phyloP scores from a whole-genome alignment of 1,140 invertebrate species.

The Sinonovacula constricta region DNA sequence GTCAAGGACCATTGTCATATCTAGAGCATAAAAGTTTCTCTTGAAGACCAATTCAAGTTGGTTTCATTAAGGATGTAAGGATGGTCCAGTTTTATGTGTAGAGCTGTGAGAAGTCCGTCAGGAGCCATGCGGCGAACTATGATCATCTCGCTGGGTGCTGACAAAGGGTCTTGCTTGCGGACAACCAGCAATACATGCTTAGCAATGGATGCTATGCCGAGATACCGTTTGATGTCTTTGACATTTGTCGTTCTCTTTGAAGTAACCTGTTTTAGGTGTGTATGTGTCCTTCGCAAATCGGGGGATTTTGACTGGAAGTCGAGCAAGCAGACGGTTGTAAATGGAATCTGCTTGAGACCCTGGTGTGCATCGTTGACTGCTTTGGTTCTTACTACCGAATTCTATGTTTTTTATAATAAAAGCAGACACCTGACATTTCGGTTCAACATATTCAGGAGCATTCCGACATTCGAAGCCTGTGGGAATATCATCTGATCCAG shows the following conservation, averaged over 20 bases:
- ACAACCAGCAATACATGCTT: slow-evolving; percentile 58
- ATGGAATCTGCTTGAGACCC: slow-evolving; percentile 5
- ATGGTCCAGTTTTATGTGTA: slow-evolving; percentile 50
- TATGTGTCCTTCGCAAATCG: slow-evolving; percentile 46
- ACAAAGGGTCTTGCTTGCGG: too few species aligned
- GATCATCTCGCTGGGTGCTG: slow-evolving; percentile 15
- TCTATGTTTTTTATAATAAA: slow-evolving; percentile 16
- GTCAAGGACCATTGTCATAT: slow-evolving; percentile 25
- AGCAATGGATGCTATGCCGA: too few species aligned
- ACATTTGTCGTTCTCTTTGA: slow-evolving; percentile 38
- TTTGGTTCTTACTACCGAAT: slow-evolving; percentile 14
- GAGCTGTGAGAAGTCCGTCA: too few species aligned
- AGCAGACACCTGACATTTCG: slow-evolving; percentile 19
- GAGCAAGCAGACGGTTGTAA: slow-evolving; percentile 22
- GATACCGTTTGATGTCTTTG: slow-evolving; percentile 31
- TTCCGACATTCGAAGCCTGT: slow-evolving; percentile 46
- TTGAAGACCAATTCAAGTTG: slow-evolving; percentile 47
- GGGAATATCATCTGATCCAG: slow-evolving; percentile 32
- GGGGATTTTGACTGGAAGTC: slow-evolving; percentile 43
- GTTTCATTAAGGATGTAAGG: slow-evolving; percentile 39
- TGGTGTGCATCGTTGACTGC: neutral
- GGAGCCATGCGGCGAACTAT: slow-evolving; percentile 37
- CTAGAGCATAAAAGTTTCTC: slow-evolving; percentile 53
- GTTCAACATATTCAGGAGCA: slow-evolving; percentile 37
- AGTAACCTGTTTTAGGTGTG: slow-evolving; percentile 48